Base-by-base conservation (phyloP, 1,140 invertebrate species). In the Acromyrmex echinatior region DNA sequence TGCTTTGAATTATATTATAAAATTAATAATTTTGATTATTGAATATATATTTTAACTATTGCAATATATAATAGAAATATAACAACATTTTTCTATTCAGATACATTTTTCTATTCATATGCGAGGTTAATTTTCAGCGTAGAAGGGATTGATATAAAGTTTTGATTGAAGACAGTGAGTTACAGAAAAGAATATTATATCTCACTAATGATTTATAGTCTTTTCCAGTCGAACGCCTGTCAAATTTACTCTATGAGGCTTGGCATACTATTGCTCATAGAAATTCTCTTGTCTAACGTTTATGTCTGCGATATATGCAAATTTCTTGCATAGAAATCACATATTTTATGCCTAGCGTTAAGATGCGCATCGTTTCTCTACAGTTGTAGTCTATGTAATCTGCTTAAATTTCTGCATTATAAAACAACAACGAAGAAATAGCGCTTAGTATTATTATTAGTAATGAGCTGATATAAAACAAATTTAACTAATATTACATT, bases 301-400 rank as follows among this genome's bases (percentile, higher is more conserved):
- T 82, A 82, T 35, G 79, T 82, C n/a, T 18, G 53, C 80, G 80
- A 49, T 82, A 82, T 74, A 82, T 82, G 66, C 68, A 82, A 82
- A 82, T 73, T 74, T 18, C 21, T 82, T 74, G 80, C 80, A 82
- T 82, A 74, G 80, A 60, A 82, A 82, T 82, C 68, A 73, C 53
- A 18, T 74, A 74, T 82, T 73, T 82, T 82, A 82, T 60, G 39
- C 7, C 16, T 12, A 58, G 53, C 53, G 35, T 74, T 60, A 58
- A 74, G 58, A 25, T 82, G 18, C 7, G 35, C 18, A 56, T 39
- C 25, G 53, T 25, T 81, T 58, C 66, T 56, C 12, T 68, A 21
- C 35, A 25, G 31, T 73, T 58, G 53, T 21, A 21, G 21, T 10
- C 21, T 18, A 74, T 60, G 53, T 60, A 74, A 74, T 60, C 39